Conservation (phyloP, 2,113 vertebrate species). For the Trochalopteron elliotii region DNA sequence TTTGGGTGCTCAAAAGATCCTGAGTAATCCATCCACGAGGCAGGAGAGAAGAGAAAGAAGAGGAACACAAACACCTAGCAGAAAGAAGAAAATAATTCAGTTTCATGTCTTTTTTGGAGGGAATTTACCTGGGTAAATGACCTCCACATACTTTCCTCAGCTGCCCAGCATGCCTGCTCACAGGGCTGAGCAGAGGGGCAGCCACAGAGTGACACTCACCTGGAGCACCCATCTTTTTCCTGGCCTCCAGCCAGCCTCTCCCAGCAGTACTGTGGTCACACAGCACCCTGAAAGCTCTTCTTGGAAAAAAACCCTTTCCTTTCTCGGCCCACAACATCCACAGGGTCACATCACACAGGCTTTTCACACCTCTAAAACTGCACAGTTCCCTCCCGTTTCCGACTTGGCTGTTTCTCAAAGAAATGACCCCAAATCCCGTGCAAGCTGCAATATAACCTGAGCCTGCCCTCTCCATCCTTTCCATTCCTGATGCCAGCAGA, state of each 20-base stretch:
- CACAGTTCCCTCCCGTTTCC: background rate
- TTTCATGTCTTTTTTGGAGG: background rate
- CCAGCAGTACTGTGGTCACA: rapidly evolving
- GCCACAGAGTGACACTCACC: background rate
- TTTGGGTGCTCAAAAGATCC: background rate
- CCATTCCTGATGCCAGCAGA: background rate
- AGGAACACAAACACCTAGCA: background rate
- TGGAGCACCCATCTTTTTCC: background rate
- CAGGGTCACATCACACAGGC: background rate
- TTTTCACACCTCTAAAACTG: background rate
- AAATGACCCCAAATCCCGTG: background rate
- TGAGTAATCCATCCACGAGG: background rate
- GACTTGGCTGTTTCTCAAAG: background rate
- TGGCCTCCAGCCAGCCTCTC: background rate
- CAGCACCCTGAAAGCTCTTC: background rate
- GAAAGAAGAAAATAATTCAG: background rate
- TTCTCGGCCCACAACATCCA: background rate
- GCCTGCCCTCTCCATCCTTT: background rate
- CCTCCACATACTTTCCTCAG: background rate
- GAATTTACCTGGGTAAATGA: background rate
- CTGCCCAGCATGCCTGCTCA: too few species aligned
- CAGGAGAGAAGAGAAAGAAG: background rate
- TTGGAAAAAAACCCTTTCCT: rapidly evolving
- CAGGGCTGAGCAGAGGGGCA: background rate
- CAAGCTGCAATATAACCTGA: background rate